Evolutionary conservation across 2,797 vertebrate species (phyloP), one percentile per base, ranked within the genome.

Genomic region (Pseudochaenichthys georgianus): DNA sequence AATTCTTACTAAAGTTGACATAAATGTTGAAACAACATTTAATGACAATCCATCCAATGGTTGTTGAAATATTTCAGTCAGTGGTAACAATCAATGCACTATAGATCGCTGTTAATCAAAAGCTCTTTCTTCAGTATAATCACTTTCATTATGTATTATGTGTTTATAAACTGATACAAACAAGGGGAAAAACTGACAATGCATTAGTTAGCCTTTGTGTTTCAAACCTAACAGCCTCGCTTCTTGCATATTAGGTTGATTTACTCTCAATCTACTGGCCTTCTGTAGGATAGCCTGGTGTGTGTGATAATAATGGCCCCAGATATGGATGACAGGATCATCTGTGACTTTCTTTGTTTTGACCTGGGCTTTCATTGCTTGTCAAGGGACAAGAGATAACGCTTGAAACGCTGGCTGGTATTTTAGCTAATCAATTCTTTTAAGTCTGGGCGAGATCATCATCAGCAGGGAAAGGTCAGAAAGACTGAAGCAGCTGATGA

Each of bases 401-500:
- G 69, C 75, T 31, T 59, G 73, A 85, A 86, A 86, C 50, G 54
- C 77, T 77, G 87, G 82, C 77, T 93, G 91, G 90, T 93, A 92
- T 93, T 92, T 93, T 71, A 73, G 78, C 52, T 68, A 38, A 69
- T 88, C 75, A 84, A 75, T 91, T 92, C 77, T 70, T 71, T 64
- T 61, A 19, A 31, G 69, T 64, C 82, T 72, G 70, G 67, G 54
- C 23, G 7, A 77, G 84, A 92, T 89, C 58, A 52, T 65, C 75
- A 84, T 85, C 87, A 78, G 67, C 59, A 63, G 34, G 45, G 80
- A 94, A 94, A 94, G 94, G 92, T 94, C 92, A 92, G 67, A 48
- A 15, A 52, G 70, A 65, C 70, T 0, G 48, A 58, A 65, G 34
- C 48, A 60, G 47, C 54, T 23, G 60, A 9, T 48, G 51, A 46